These are phyloP conservation scores for Numida meleagris DNA, from an alignment of 2,113 vertebrate genomes.

Conservation along the genomic window DNA sequence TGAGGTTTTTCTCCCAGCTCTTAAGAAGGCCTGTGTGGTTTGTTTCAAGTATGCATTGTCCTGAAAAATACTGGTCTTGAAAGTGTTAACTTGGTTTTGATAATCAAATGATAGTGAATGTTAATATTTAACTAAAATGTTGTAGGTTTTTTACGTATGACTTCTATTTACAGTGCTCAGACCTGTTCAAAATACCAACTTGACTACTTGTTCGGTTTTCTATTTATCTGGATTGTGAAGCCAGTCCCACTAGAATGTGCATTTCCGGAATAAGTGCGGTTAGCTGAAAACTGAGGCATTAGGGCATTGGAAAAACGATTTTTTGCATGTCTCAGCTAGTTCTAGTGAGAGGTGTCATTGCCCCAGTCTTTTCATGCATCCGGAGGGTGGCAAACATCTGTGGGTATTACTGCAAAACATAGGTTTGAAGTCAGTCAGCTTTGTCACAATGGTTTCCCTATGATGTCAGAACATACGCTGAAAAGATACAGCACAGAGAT, in stretches of 20 bases:
- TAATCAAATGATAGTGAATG: background rate
- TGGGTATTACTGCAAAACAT: background rate
- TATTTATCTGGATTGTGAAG: rapidly evolving
- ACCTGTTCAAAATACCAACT: background rate
- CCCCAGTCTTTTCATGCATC: background rate
- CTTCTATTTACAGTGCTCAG: background rate
- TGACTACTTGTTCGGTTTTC: background rate
- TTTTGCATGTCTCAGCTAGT: background rate
- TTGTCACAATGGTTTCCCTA: background rate
- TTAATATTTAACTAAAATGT: slow-evolving; percentile 44
- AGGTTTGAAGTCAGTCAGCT: background rate
- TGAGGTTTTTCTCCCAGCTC: rapidly evolving
- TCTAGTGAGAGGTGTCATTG: rapidly evolving
- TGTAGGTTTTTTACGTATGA: background rate
- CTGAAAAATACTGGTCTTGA: background rate
- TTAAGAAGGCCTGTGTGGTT: background rate
- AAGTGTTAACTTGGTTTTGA: background rate
- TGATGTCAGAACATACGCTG: background rate
- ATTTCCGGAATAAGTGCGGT: background rate
- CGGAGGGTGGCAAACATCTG: background rate
- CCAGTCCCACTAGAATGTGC: rapidly evolving
- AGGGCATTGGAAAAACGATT: background rate
- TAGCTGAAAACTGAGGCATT: background rate
- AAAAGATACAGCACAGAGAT: background rate
- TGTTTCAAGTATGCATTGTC: rapidly evolving